A percentile compares a stretch with the other conserved stretches of the same genome.
phyloP scores from a whole-genome alignment of 1,140 invertebrate genomes.

The Euglossa dilemma region DNA sequence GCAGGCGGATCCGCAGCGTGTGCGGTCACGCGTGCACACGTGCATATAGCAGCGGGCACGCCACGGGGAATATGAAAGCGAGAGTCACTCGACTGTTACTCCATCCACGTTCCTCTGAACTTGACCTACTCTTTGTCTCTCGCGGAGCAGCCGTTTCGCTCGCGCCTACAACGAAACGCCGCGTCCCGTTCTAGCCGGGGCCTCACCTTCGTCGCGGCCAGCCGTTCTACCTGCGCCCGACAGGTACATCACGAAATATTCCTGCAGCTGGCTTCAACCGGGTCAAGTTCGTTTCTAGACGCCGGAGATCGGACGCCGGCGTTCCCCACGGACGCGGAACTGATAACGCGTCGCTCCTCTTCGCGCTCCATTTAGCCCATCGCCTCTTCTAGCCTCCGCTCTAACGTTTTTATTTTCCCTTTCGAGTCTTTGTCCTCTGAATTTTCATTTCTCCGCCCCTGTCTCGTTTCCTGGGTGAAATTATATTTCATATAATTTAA shows the following conservation, averaged over 20 bases:
- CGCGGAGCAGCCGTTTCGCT: conserved; percentile 27
- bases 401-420: not conserved
- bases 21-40: conserved; percentile 44
- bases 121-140: conserved; percentile 70
- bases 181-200: conserved; percentile 2
- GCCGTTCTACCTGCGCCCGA: conserved; percentile 45
- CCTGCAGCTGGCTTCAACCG: conserved; percentile 40
- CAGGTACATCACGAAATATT: conserved; percentile 52
- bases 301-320: not conserved
- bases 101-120: conserved; percentile 68
- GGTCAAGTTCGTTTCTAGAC: conserved; percentile 56
- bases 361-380: not conserved
- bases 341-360: conserved; percentile 40
- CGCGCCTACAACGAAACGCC: not conserved
- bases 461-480: no score
- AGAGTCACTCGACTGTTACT: conserved; percentile 65
- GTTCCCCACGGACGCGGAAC: conserved; percentile 47
- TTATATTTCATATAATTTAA: no score
- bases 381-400: not conserved
- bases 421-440: not conserved
- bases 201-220: conserved; percentile 32
- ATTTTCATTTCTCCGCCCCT: not conserved
- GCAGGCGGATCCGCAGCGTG: conserved; percentile 7
- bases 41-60: conserved; percentile 40
- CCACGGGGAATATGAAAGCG: conserved; percentile 66